Evolutionary conservation across 2,113 vertebrate species (phyloP).

Genomic region (Pontoporia blainvillei): DNA sequence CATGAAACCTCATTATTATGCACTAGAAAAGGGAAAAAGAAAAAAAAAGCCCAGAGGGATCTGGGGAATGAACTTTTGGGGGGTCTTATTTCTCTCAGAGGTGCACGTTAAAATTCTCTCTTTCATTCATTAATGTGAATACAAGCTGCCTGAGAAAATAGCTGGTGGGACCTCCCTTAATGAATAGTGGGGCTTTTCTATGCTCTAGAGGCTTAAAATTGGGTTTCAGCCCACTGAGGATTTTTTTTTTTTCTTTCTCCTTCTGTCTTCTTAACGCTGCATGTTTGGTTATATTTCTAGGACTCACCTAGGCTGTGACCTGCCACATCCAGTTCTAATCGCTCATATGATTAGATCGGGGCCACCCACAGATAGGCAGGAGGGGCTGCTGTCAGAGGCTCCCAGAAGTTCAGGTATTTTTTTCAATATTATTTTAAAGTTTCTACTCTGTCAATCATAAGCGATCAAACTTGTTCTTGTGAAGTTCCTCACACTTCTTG

Average conservation of each 20-base stretch:
- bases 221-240: constrained; percentile 73
- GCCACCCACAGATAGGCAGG: constrained; percentile 32
- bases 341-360: constrained; percentile 65
- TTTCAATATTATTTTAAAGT: constrained; percentile 49
- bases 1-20: constrained; percentile 60
- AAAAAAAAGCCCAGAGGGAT: constrained; percentile 21
- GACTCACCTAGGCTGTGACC: constrained; percentile 68
- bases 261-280: constrained; percentile 72
- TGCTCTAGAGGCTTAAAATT: constrained; percentile 79
- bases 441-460: constrained; percentile 47
- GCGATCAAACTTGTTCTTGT: constrained; percentile 2
- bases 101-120: constrained; percentile 61
- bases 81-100: constrained; percentile 65
- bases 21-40: constrained; percentile 29
- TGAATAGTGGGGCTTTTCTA: constrained; percentile 75
- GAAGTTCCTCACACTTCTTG: constrained; percentile 4
- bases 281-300: constrained; percentile 78
- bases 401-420: constrained; percentile 39
- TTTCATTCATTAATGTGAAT: constrained; percentile 55
- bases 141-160: constrained; percentile 68
- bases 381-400: constrained; percentile 6
- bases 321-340: constrained; percentile 73
- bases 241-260: constrained; percentile 31
- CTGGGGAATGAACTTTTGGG: constrained; percentile 61
- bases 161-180: constrained; percentile 74